phyloP scores from a whole-genome alignment of 1,140 invertebrate species.

The Pseudachorutes palmiensis region DNA sequence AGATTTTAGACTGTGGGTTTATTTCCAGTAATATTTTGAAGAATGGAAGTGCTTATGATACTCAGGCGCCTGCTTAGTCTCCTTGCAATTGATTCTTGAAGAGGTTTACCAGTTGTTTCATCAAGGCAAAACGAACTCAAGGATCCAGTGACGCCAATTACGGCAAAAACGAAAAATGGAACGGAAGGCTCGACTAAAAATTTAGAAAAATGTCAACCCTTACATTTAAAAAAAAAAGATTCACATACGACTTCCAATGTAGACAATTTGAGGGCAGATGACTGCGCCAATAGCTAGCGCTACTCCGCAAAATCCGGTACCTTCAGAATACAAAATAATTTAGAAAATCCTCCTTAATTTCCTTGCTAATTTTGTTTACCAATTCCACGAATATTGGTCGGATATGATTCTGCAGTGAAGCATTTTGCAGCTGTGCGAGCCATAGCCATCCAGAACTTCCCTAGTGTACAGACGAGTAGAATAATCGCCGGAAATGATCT shows the following conservation, averaged over 20 bases:
- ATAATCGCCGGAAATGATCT: neutral
- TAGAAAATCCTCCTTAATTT: neutral
- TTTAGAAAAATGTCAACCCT: no score
- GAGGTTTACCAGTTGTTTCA: neutral
- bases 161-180: neutral
- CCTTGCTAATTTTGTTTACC: neutral
- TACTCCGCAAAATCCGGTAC: slow-evolving; percentile 11
- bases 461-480: neutral
- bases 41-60: neutral
- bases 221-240: no score
- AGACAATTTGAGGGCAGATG: slow-evolving; percentile 12
- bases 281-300: slow-evolving; percentile 10
- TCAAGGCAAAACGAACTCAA: neutral
- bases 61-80: neutral
- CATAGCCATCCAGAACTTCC: slow-evolving; percentile 14
- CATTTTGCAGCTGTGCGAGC: slow-evolving; percentile 2
- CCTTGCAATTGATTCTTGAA: neutral
- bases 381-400: slow-evolving; percentile 17
- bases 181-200: neutral
- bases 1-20: no score
- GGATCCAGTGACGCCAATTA: neutral
- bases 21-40: no score
- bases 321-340: neutral
- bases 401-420: slow-evolving; percentile 17
- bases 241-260: neutral